phyloP scores from a whole-genome alignment of 2,888 invertebrate genomes.

The Hecatera dysodea region DNA sequence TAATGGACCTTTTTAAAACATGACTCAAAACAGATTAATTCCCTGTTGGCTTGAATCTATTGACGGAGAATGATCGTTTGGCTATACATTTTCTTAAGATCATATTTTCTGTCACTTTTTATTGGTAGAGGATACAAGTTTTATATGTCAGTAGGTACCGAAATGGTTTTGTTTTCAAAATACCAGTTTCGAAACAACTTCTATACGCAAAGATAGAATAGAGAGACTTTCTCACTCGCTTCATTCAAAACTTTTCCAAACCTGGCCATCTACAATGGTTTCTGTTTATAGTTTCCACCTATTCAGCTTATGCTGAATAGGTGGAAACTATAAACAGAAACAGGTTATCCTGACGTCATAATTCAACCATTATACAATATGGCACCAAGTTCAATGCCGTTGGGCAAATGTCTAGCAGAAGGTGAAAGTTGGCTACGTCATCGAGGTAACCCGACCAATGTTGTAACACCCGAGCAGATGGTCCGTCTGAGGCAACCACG shows the following conservation, averaged over 20 bases:
- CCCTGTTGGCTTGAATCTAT: not conserved
- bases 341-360: conserved; percentile 66
- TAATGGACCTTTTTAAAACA: not conserved
- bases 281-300: conserved; percentile 12
- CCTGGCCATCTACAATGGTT: not conserved
- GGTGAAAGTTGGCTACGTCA: conserved; percentile 81
- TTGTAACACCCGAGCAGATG: conserved; percentile 62
- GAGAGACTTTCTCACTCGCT: not conserved
- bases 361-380: conserved; percentile 66
- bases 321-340: too few relatives aligned
- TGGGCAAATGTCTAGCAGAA: conserved; percentile 77
- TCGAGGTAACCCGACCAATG: conserved; percentile 68
- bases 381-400: conserved; percentile 84
- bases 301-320: too few relatives aligned
- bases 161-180: not conserved
- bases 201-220: too few relatives aligned
- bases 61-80: not conserved
- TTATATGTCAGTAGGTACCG: not conserved
- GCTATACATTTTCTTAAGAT: not conserved
- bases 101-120: not conserved
- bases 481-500: conserved; percentile 42
- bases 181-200: not conserved
- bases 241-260: conserved; percentile 14
- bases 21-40: not conserved
- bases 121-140: not conserved